A percentile compares a stretch with the other conserved stretches of the same genome.
These are phyloP conservation scores for Leptodactylus fallax DNA, from an alignment of 2,797 vertebrate genomes.

Conservation along the genomic window DNA sequence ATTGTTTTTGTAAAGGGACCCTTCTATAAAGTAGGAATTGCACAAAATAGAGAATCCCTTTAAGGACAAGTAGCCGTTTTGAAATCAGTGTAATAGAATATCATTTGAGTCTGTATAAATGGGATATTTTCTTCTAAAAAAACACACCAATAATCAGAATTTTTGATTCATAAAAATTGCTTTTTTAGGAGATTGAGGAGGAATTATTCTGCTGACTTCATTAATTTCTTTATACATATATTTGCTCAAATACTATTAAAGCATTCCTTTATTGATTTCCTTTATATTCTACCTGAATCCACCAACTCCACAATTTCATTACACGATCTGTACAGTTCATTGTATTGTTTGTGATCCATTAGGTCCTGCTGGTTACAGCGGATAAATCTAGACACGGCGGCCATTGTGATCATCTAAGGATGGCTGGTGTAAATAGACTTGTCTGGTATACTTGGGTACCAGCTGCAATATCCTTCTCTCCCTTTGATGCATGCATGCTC, in stretches of 20 bases:
- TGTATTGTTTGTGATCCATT: constrained; percentile 58
- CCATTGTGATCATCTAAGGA: constrained; percentile 76
- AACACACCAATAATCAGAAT: neutral
- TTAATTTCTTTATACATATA: constrained; percentile 10
- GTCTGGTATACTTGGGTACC: constrained; percentile 84
- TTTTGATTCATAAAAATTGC: neutral
- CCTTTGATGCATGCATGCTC: constrained; percentile 89
- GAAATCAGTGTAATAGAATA: neutral
- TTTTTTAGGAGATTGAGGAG: neutral
- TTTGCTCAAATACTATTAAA: constrained; percentile 20
- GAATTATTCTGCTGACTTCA: neutral
- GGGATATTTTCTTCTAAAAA: neutral
- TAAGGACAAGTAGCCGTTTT: neutral
- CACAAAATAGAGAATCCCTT: neutral
- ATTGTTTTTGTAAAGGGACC: neutral
- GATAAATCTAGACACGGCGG: neutral
- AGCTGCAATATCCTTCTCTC: constrained; percentile 86
- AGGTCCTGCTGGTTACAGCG: constrained; percentile 5
- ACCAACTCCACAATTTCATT: constrained; percentile 62
- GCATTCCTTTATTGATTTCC: constrained; percentile 8
- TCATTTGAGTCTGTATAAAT: neutral
- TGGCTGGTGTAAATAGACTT: constrained; percentile 87
- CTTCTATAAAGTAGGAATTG: neutral
- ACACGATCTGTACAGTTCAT: constrained; percentile 56
- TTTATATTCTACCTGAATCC: neutral